Evolutionary conservation across 2,888 invertebrate species (phyloP), one percentile per base, ranked within the genome.

Genomic region (Chloromyia formosa): DNA sequence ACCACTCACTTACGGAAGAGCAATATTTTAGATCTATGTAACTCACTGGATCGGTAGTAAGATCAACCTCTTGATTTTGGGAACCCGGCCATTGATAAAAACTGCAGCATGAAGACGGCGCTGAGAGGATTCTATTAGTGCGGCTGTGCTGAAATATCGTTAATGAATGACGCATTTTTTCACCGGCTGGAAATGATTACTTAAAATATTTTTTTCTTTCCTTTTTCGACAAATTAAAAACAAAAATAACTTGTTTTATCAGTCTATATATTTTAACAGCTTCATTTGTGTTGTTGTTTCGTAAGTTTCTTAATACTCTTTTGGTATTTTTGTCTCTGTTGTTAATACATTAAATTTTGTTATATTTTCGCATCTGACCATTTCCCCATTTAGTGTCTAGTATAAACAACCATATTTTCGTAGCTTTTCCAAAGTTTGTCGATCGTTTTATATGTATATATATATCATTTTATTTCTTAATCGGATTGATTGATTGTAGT

Each of bases 241-340:
- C 12, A 49, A 49, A 49, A 7, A 3, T 10, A 49, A 49, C 7
- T 49, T n/a, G 16, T 49, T 49, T 35, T 20, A 4, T 66, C 66
- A 66, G 66, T 66, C 66, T 66, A 66, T 66, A 66, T 66, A 49
- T 66, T 49, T 35, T 66, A 66, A 66, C 66, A 66, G 66, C 22
- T 66, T 66, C 22, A 20, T 49, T 49, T 49, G 27, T 35, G 14
- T n/a, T 35, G 45, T 62, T 62, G 27, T 35, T 35, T 62, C 35
- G 62, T 62, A 62, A 23, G 42, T 42, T 40, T 40, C 40, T 62
- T 16, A 64, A 49, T 49, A 20, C 35, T 22, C 2, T 66, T 42
- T 62, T 12, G 18, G 56, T 18, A 16, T 56, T 56, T 56, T 56
- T 20, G 10, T 4, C 56, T 56, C 10, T 20, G 0, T 56, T 20